Conservation (phyloP, 2,797 vertebrate species). For the Orientallactaga sibirica region DNA sequence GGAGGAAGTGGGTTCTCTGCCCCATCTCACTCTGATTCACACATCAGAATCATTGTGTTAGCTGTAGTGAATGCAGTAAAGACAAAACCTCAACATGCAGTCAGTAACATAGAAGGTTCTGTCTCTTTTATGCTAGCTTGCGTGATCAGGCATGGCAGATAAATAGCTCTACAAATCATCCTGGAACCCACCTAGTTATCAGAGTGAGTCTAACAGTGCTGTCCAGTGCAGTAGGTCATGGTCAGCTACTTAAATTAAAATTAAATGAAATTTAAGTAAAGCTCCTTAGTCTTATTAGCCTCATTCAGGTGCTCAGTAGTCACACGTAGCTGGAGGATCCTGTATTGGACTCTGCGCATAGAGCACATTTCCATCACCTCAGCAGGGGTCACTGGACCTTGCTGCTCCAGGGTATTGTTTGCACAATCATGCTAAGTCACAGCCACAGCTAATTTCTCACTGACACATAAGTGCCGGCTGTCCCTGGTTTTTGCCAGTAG, state of each 20-base stretch:
- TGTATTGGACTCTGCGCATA: background rate
- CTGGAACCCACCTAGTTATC: background rate
- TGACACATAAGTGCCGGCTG: background rate
- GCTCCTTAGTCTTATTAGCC: background rate
- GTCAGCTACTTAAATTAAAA: constrained; percentile 1
- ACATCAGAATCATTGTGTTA: constrained; percentile 10
- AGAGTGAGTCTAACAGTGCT: background rate
- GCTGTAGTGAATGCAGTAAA: background rate
- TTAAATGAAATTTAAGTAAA: constrained; percentile 25
- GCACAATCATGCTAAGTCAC: background rate
- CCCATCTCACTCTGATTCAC: background rate
- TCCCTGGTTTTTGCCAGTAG: background rate
- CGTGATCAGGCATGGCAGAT: background rate
- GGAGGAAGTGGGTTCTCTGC: background rate
- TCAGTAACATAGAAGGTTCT: constrained; percentile 1
- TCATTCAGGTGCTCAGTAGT: background rate
- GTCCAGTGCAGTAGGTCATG: background rate
- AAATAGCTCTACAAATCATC: background rate
- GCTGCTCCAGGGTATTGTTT: background rate
- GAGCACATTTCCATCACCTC: background rate
- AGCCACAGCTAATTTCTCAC: background rate
- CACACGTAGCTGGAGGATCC: background rate
- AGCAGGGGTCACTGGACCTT: background rate
- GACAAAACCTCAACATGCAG: background rate
- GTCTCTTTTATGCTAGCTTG: background rate